A percentile compares a stretch with the other conserved stretches of the same genome.
Conservation (phyloP, 2,113 vertebrate genomes). For the Athene noctua region DNA sequence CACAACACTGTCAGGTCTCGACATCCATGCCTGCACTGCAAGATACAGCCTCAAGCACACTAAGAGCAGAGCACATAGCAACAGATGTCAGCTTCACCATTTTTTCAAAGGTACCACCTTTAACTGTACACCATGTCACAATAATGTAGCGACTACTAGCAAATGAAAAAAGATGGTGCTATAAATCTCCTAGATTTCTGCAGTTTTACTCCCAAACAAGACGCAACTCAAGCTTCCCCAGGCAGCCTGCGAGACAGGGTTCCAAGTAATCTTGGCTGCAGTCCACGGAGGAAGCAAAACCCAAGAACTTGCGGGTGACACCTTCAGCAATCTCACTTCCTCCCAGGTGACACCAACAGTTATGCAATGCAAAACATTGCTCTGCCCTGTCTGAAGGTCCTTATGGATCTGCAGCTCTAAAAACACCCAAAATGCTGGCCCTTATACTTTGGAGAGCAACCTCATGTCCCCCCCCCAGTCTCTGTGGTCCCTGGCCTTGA, state of each 20-base stretch:
- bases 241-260: not conserved
- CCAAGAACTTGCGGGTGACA: not conserved
- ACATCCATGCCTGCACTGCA: not conserved
- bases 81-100: rapidly evolving
- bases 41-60: not conserved
- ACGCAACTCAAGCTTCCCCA: not conserved
- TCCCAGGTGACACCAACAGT: not conserved
- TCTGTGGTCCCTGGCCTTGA: not conserved
- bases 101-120: not conserved
- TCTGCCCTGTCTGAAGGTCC: not conserved
- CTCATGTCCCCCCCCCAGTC: rapidly evolving
- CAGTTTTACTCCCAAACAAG: not conserved
- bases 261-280: not conserved
- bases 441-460: not conserved
- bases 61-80: not conserved
- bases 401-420: not conserved
- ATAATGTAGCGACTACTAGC: not conserved
- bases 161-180: not conserved
- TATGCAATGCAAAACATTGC: rapidly evolving
- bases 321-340: not conserved
- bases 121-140: not conserved
- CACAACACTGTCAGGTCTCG: not conserved
- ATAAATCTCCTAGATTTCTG: not conserved
- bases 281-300: not conserved
- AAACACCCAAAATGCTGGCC: not conserved